These are phyloP conservation scores for Daktulosphaira vitifoliae DNA, from an alignment of 1,140 invertebrate species.

Conservation along the genomic window DNA sequence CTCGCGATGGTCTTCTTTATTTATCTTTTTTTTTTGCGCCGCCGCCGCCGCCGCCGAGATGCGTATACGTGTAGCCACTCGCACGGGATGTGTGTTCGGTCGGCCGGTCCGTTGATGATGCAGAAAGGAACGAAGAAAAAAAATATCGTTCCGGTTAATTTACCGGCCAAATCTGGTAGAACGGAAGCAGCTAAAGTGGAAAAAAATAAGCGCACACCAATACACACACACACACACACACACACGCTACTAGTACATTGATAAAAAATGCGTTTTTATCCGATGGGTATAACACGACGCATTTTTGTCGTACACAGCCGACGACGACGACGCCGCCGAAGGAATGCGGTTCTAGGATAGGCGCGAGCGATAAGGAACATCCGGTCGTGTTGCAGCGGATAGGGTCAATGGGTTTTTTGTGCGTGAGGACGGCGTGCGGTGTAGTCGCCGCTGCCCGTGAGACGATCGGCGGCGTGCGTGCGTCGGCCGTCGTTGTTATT, in stretches of 20 bases:
- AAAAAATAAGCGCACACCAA: too few species aligned
- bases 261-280: constrained; percentile 16
- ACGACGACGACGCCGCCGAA: constrained; percentile 3
- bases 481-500: too few species aligned
- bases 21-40: too few species aligned
- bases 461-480: too few species aligned
- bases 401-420: constrained; percentile 33
- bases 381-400: constrained; percentile 25
- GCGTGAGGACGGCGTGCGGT: not conserved
- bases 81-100: too few species aligned
- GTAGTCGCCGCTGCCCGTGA: too few species aligned
- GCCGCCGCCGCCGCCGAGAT: too few species aligned
- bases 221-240: too few species aligned
- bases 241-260: too few species aligned
- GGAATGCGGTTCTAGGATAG: constrained; percentile 33
- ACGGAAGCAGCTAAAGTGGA: constrained; percentile 3
- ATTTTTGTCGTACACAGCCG: not conserved
- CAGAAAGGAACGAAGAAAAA: not conserved
- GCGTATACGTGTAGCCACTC: too few species aligned
- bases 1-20: too few species aligned
- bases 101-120: too few species aligned
- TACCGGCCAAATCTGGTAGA: constrained; percentile 31
- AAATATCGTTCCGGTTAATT: constrained; percentile 27
- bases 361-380: constrained; percentile 30
- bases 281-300: not conserved